Percentiles rank a stretch among this genome's conserved stretches.
phyloP scores from a whole-genome alignment of 2,888 invertebrate genomes.

The Himalopsyche anomala region DNA sequence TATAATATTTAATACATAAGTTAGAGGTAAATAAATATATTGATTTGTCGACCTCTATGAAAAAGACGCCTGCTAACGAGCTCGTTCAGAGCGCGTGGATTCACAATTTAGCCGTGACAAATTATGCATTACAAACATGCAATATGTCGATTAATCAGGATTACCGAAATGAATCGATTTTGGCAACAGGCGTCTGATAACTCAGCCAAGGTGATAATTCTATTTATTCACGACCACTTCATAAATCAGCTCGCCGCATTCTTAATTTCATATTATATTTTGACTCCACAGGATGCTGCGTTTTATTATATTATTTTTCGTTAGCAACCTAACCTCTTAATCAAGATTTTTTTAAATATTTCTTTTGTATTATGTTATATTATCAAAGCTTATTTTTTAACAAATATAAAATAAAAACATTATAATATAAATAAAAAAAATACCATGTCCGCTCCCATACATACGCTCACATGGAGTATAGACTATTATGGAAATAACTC shows the following conservation, averaged over 20 bases:
- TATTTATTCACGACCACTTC: constrained; percentile 40
- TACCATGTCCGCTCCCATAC: too few species aligned
- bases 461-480: too few species aligned
- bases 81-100: constrained; percentile 50
- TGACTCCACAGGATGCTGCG: constrained; percentile 5
- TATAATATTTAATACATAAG: too few species aligned
- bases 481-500: too few species aligned
- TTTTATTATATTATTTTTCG: not conserved
- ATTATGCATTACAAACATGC: constrained; percentile 62
- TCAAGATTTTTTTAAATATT: not conserved
- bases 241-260: constrained; percentile 44
- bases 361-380: too few species aligned
- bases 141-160: constrained; percentile 63
- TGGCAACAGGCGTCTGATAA: constrained; percentile 46
- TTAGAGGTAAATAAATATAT: not conserved
- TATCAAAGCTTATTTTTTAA: too few species aligned
- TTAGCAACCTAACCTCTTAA: not conserved
- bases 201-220: constrained; percentile 45
- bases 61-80: constrained; percentile 53
- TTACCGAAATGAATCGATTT: constrained; percentile 62
- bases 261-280: not conserved
- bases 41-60: constrained; percentile 32
- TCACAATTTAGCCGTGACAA: constrained; percentile 53
- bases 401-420: too few species aligned
- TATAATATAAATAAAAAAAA: too few species aligned